phyloP scores from a whole-genome alignment of 2,113 vertebrate species.

The Oryzias javanicus region DNA sequence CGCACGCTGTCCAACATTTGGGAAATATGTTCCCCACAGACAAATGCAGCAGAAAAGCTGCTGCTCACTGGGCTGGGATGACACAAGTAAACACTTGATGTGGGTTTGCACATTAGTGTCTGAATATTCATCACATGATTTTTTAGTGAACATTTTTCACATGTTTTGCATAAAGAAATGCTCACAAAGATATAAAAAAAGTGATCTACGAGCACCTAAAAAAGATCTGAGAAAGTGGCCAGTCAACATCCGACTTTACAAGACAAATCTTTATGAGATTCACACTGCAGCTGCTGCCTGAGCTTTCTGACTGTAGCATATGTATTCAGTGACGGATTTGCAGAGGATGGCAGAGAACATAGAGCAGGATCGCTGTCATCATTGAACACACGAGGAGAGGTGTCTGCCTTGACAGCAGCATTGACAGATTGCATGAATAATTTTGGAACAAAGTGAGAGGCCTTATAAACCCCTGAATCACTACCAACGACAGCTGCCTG shows the following conservation, averaged over 20 bases:
- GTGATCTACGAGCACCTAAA: not conserved
- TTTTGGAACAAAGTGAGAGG: slow-evolving; percentile 73
- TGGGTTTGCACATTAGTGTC: slow-evolving; percentile 7
- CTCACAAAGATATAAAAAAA: slow-evolving; percentile 13
- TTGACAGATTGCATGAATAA: slow-evolving; percentile 77
- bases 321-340: slow-evolving; percentile 50
- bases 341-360: slow-evolving; percentile 50
- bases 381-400: slow-evolving; percentile 55
- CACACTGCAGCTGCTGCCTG: slow-evolving; percentile 14
- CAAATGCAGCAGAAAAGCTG: slow-evolving; percentile 15
- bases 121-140: slow-evolving; percentile 35
- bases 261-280: not conserved
- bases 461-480: slow-evolving; percentile 74
- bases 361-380: slow-evolving; percentile 59
- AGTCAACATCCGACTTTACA: not conserved
- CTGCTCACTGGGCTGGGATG: slow-evolving; percentile 23
- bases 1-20: slow-evolving; percentile 50
- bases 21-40: slow-evolving; percentile 42
- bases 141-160: not conserved
- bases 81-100: slow-evolving; percentile 10
- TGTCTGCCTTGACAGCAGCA: slow-evolving; percentile 62
- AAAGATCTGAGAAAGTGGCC: not conserved
- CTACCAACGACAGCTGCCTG: slow-evolving; percentile 67
- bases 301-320: slow-evolving; percentile 14
- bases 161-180: slow-evolving; percentile 18